A percentile compares a stretch with the other conserved stretches of the same genome.
Conservation (phyloP, 2,797 vertebrate genomes). For the Pipistrellus pipistrellus region DNA sequence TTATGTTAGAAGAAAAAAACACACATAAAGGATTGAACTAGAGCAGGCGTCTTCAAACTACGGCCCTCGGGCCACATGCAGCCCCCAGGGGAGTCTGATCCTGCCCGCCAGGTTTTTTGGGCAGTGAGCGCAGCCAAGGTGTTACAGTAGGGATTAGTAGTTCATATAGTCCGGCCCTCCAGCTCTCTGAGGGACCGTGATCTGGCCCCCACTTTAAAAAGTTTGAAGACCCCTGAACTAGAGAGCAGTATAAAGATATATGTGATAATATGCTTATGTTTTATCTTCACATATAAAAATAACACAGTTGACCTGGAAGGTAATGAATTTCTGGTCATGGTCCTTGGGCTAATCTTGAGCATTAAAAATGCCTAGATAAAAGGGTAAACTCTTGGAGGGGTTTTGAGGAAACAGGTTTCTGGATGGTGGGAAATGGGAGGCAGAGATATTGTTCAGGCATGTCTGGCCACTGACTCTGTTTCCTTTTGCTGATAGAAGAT, state of each 20-base stretch:
- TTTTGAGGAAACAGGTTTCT: slow-evolving; percentile 27
- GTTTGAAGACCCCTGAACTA: too few species aligned
- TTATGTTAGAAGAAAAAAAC: slow-evolving; percentile 37
- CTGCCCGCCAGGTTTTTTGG: too few species aligned
- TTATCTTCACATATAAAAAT: slow-evolving; percentile 1
- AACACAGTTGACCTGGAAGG: not conserved
- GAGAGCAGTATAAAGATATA: not conserved
- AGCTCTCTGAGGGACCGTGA: too few species aligned
- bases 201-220: too few species aligned
- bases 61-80: too few species aligned
- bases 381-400: not conserved
- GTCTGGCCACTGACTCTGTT: not conserved
- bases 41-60: too few species aligned
- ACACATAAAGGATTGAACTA: not conserved
- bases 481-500: not conserved
- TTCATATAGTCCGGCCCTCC: too few species aligned
- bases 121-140: too few species aligned
- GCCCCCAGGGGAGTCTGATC: too few species aligned
- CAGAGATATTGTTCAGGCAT: not conserved
- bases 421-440: not conserved
- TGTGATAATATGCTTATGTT: not conserved
- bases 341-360: slow-evolving; percentile 26
- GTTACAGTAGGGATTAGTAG: too few species aligned
- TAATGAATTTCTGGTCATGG: not conserved
- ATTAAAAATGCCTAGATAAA: slow-evolving; percentile 29